Percentiles rank a stretch among this genome's conserved stretches.
Conservation (phyloP, 2,113 vertebrate species). For the Narcine bancroftii region DNA sequence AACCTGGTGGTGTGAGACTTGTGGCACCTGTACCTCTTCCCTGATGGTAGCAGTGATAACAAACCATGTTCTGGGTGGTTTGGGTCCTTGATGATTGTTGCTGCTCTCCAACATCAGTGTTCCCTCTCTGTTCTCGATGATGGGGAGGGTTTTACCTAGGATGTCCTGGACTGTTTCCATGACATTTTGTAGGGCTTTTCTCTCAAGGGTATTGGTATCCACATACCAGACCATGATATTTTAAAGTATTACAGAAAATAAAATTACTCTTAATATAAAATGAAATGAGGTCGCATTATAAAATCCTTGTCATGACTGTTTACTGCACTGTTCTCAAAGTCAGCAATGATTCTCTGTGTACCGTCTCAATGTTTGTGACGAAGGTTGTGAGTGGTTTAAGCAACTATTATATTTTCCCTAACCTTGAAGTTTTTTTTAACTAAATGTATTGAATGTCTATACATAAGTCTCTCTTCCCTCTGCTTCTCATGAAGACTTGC, state of each 20-base stretch:
- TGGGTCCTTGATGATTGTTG: too few species aligned
- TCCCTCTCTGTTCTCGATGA: too few species aligned
- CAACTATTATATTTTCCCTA: not conserved
- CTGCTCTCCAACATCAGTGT: too few species aligned
- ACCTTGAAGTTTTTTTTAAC: not conserved
- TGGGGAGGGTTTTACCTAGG: too few species aligned
- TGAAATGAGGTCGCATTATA: not conserved
- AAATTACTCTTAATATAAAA: not conserved
- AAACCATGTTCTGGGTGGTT: too few species aligned
- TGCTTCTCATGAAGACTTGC: not conserved
- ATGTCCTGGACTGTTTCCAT: too few species aligned
- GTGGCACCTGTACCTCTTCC: too few species aligned
- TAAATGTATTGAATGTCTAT: not conserved
- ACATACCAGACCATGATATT: too few species aligned
- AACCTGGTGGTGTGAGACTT: too few species aligned
- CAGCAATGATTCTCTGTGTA: not conserved
- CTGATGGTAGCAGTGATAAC: too few species aligned
- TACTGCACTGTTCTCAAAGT: not conserved
- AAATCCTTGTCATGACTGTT: not conserved
- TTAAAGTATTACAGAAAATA: not conserved
- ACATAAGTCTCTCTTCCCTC: not conserved
- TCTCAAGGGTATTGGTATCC: too few species aligned
- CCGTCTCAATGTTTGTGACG: not conserved
- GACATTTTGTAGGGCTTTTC: too few species aligned
- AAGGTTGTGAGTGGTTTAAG: not conserved